These are phyloP conservation scores for Drosophila rellima DNA, from an alignment of 2,888 invertebrate species.

Conservation along the genomic window DNA sequence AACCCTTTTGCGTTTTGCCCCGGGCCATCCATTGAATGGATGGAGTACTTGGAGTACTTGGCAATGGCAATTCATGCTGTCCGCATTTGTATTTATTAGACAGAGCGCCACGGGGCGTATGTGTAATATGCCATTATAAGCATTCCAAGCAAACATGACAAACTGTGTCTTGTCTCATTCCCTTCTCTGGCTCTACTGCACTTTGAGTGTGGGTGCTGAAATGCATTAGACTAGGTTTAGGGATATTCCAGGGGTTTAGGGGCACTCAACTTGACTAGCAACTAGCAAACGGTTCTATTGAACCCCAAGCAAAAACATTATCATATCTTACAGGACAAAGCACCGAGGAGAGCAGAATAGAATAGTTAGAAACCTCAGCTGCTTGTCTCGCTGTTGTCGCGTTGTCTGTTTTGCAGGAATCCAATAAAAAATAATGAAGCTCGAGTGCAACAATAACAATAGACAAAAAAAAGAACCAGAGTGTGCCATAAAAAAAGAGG, in stretches of 20 bases:
- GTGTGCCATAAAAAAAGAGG: conserved; percentile 62
- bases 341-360: not conserved
- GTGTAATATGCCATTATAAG: conserved; percentile 76
- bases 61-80: conserved; percentile 67
- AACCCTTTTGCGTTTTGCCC: conserved; percentile 23
- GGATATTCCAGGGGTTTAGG: conserved; percentile 13
- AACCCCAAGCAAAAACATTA: conserved; percentile 66
- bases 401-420: conserved; percentile 54
- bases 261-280: conserved; percentile 36
- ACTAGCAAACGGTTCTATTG: conserved; percentile 71
- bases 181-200: conserved; percentile 5
- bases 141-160: conserved; percentile 68
- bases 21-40: conserved; percentile 34
- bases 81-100: conserved; percentile 79
- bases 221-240: conserved; percentile 11
- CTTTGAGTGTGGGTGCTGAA: conserved; percentile 35
- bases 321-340: conserved; percentile 60
- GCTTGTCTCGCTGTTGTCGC: conserved; percentile 6
- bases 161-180: conserved; percentile 44
- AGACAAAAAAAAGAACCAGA: conserved; percentile 19
- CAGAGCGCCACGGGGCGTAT: conserved; percentile 77
- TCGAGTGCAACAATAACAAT: conserved; percentile 58
- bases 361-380: conserved; percentile 34
- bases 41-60: conserved; percentile 1
- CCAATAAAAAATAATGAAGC: conserved; percentile 79